Base-by-base conservation (phyloP, 2,888 invertebrate genomes). In the Meliscaeva auricollis region DNA sequence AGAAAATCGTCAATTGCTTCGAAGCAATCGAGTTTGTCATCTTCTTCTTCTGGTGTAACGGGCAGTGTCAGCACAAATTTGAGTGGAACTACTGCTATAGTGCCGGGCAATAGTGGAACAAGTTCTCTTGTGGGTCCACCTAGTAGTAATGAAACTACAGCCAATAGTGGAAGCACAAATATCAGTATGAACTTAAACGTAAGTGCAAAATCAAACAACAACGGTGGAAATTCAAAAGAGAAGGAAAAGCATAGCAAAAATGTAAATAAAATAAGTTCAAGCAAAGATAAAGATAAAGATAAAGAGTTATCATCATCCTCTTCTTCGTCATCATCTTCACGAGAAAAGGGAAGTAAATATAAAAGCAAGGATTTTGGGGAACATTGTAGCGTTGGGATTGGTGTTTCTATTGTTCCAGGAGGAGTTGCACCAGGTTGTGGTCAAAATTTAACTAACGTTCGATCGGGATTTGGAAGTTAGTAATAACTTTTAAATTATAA, bases 221-320 rank as follows among this genome's bases (percentile, higher is more conserved):
- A 54, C 62, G 60, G 60, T 35, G 69, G 88, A 76, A 89, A 89
- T 77, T 89, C 90, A 68, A 92, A 91, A 82, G 92, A 92, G 44
- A 92, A 92, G 87, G 92, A 92, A 62, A 92, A 92, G 79, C 92
- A 92, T 87, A 90, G 90, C 85, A 92, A 92, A 88, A 90, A 87
- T 87, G 44, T 90, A 3, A 90, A 89, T 87, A 92, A 92, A 83
- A 88, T 90, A 75, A 90, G 89, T 87, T 91, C 92, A 17, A 91
- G 89, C 87, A 92, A 92, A 87, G 91, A 91, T 75, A 92, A 91
- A 87, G 91, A 91, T 75, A 92, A 91, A 87, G 92, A 92, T 60
- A 89, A 89, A 69, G 90, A 91, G 76, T 88, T 89, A 48, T 88
- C 89, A 20, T 89, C 89, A n/a, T 90, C 90, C 13, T 89, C 91